phyloP scores from a whole-genome alignment of 2,888 invertebrate species.

The Tillus elongatus region DNA sequence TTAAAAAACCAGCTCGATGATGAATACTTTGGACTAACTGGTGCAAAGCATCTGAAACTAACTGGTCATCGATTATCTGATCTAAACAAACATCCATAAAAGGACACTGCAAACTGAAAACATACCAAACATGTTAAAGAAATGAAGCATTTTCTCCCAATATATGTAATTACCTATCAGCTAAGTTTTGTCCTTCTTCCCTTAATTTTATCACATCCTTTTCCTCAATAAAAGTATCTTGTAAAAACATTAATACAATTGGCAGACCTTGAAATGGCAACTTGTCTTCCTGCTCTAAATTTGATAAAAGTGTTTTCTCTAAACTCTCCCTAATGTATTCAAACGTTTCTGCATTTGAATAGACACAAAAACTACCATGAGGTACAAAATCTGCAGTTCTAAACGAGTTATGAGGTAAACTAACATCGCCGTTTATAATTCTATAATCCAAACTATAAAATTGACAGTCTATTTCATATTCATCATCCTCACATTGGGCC shows the following conservation, averaged over 20 bases:
- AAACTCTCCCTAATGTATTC: constrained; percentile 86
- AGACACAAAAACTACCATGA: constrained; percentile 85
- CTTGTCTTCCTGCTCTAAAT: constrained; percentile 84
- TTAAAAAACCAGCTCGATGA: constrained; percentile 66
- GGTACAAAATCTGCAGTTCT: constrained; percentile 80
- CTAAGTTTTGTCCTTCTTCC: constrained; percentile 82
- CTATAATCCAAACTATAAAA: constrained; percentile 77
- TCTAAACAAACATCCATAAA: constrained; percentile 71
- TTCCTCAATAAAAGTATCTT: constrained; percentile 73
- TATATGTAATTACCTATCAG: constrained; percentile 59
- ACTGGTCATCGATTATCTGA: constrained; percentile 54
- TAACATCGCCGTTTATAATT: constrained; percentile 79
- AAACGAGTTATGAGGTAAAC: constrained; percentile 69
- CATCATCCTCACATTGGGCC: constrained; percentile 81
- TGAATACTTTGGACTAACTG: constrained; percentile 69
- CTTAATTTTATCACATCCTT: constrained; percentile 76
- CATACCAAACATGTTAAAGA: no score
- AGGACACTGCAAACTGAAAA: constrained; percentile 67
- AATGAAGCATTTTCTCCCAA: no score
- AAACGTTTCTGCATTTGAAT: constrained; percentile 83
- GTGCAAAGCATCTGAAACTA: constrained; percentile 64
- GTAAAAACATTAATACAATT: constrained; percentile 83
- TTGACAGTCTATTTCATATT: constrained; percentile 70
- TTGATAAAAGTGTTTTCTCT: constrained; percentile 81
- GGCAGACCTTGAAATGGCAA: constrained; percentile 78